A percentile compares a stretch with the other conserved stretches of the same genome.
phyloP scores from a whole-genome alignment of 2,113 vertebrate genomes.

The Macrotis lagotis region DNA sequence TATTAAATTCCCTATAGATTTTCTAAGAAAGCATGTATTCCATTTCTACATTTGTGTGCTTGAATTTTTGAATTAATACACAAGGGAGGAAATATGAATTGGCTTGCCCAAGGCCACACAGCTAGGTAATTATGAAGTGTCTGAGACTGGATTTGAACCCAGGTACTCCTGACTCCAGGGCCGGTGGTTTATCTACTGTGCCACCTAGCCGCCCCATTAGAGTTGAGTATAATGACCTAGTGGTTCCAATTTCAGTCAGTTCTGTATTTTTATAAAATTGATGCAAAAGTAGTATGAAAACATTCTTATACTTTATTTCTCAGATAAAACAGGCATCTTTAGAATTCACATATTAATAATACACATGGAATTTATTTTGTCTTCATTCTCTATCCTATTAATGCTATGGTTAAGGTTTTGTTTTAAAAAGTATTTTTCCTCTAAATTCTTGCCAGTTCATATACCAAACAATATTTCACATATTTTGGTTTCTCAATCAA shows the following conservation, averaged over 20 bases:
- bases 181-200: no score
- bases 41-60: background rate
- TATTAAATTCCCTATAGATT: background rate
- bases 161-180: no score
- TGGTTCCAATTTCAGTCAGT: slow-evolving; percentile 5
- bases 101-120: no score
- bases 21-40: background rate
- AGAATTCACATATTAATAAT: slow-evolving; percentile 51
- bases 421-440: slow-evolving; percentile 30
- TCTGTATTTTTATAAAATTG: slow-evolving; percentile 18
- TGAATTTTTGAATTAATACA: background rate
- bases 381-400: slow-evolving; percentile 26
- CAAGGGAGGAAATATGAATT: slow-evolving; percentile 3
- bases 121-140: no score
- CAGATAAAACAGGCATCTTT: slow-evolving; percentile 51
- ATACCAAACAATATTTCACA: background rate
- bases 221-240: background rate
- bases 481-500: background rate
- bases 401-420: background rate
- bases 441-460: slow-evolving; percentile 18
- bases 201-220: no score
- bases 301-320: slow-evolving; percentile 48
- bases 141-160: no score
- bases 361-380: slow-evolving; percentile 47
- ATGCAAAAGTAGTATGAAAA: background rate